A percentile compares a stretch with the other conserved stretches of the same genome.
Evolutionary conservation across 2,797 vertebrate genomes (phyloP).

Genomic region (Paramormyrops hopkinsi): DNA sequence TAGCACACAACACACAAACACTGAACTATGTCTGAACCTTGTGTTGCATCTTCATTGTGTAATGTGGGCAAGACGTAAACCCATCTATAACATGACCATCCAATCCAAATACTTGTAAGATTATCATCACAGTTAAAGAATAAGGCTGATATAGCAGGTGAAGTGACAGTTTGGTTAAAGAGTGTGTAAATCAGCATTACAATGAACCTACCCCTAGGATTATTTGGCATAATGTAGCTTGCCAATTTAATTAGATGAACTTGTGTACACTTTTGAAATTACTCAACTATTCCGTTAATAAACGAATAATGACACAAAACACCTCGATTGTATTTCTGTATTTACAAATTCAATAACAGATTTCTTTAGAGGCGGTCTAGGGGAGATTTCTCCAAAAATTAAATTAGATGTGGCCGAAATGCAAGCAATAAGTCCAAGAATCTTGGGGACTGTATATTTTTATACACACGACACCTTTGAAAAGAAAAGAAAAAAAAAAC

Average conservation of each 20-base stretch:
- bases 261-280: not conserved
- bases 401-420: constrained; percentile 1
- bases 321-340: constrained; percentile 19
- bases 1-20: not conserved
- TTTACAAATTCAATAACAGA: constrained; percentile 23
- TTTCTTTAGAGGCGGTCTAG: not conserved
- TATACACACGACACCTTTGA: constrained; percentile 4
- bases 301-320: constrained; percentile 8
- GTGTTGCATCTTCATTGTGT: not conserved
- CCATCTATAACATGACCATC: not conserved
- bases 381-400: not conserved
- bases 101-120: not conserved
- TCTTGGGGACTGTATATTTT: not conserved
- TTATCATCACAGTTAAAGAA: not conserved
- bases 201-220: not conserved
- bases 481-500: not conserved
- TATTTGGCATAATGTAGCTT: not conserved
- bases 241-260: not conserved
- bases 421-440: not conserved
- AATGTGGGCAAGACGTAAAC: not conserved
- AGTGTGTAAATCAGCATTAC: not conserved
- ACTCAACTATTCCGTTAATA: not conserved
- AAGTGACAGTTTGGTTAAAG: not conserved
- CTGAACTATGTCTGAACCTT: not conserved
- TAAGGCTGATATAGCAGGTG: not conserved